A percentile compares a stretch with the other conserved stretches of the same genome.
phyloP scores from a whole-genome alignment of 2,888 invertebrate species.

The Pyrochroa serraticornis region DNA sequence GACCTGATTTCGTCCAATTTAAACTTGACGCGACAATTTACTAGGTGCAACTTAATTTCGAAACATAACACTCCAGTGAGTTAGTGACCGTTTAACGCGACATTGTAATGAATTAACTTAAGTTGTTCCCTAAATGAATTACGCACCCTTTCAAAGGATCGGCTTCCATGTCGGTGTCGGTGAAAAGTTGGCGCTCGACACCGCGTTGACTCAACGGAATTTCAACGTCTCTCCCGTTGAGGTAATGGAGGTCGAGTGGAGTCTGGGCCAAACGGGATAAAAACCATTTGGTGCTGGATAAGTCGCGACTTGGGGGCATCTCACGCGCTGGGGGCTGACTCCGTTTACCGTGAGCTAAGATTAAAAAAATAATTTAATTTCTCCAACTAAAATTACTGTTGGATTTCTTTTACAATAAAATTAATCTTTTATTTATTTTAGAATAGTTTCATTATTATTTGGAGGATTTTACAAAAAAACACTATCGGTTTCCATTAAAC shows the following conservation, averaged over 20 bases:
- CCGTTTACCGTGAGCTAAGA: constrained; percentile 68
- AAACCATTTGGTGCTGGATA: constrained; percentile 43
- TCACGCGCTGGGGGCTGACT: neutral
- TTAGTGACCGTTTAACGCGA: constrained; percentile 2
- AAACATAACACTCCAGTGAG: too few species aligned
- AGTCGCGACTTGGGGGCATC: neutral
- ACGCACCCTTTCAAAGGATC: constrained; percentile 41
- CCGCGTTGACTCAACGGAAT: constrained; percentile 12
- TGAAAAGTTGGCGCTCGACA: constrained; percentile 27
- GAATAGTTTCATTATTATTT: too few species aligned
- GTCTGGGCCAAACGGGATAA: constrained; percentile 45
- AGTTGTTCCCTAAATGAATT: constrained; percentile 10
- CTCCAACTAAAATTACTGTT: too few species aligned
- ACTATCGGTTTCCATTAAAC: constrained; percentile 5
- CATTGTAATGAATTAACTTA: constrained; percentile 9
- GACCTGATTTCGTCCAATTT: too few species aligned
- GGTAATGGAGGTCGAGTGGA: constrained; percentile 39
- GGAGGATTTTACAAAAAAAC: too few species aligned
- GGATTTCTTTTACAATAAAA: too few species aligned
- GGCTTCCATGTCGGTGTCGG: constrained; percentile 30
- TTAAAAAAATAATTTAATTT: constrained; percentile 44
- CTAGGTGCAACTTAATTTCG: neutral
- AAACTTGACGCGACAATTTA: neutral
- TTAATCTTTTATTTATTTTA: too few species aligned
- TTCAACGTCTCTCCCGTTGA: constrained; percentile 35